A percentile compares a stretch with the other conserved stretches of the same genome.
These are phyloP conservation scores for Nephrotoma guestfalica DNA, from an alignment of 2,888 invertebrate species.

Conservation along the genomic window DNA sequence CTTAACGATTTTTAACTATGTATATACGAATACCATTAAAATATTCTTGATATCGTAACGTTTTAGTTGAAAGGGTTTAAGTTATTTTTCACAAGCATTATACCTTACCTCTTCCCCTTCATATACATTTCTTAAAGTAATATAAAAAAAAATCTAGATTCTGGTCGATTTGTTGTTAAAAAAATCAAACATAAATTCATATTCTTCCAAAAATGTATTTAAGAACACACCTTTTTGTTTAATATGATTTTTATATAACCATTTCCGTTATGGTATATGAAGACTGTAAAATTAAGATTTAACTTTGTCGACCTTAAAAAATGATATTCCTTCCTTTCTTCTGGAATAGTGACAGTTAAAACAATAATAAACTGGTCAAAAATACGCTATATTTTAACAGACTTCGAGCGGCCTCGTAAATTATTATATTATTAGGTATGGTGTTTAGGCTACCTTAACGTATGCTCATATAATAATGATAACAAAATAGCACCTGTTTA, in stretches of 20 bases:
- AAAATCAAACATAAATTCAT: neutral
- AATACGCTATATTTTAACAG: neutral
- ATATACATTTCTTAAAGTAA: neutral
- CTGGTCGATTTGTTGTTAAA: neutral
- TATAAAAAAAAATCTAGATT: neutral
- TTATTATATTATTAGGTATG: neutral
- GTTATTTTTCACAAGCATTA: neutral
- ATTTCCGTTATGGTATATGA: neutral
- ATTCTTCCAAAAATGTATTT: neutral
- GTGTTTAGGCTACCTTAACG: neutral
- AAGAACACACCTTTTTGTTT: neutral
- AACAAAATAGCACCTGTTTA: neutral
- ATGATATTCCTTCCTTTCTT: neutral
- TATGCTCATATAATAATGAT: neutral
- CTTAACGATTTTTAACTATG: no score
- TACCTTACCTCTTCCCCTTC: no score
- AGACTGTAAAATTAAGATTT: neutral
- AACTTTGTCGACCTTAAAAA: neutral
- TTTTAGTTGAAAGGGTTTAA: neutral
- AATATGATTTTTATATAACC: neutral
- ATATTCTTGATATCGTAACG: no score
- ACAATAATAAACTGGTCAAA: neutral
- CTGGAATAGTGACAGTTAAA: neutral
- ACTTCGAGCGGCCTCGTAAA: neutral
- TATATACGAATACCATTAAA: no score